Conservation (phyloP, 2,888 invertebrate genomes). For the Campoletis raptor region DNA sequence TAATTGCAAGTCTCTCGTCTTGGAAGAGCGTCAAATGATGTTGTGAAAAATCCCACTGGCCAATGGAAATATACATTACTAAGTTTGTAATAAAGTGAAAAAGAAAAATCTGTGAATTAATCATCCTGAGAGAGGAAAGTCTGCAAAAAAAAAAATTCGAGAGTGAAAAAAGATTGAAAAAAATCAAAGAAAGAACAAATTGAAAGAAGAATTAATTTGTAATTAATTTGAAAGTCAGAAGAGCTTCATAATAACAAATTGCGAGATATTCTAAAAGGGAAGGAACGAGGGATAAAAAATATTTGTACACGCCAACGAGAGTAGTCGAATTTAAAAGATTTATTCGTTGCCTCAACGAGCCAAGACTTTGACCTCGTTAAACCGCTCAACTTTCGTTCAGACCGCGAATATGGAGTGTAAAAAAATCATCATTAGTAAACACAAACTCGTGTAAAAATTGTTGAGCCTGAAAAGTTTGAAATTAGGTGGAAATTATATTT, state of each 20-base stretch:
- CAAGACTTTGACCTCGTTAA: constrained; percentile 23
- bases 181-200: not conserved
- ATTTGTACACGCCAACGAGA: constrained; percentile 10
- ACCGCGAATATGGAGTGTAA: not conserved
- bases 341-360: constrained; percentile 10
- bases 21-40: not conserved
- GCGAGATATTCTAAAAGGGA: not conserved
- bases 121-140: constrained; percentile 10
- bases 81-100: not conserved
- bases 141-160: constrained; percentile 12
- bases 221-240: constrained; percentile 43
- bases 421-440: not conserved
- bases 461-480: not conserved
- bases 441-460: not conserved
- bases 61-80: too few species aligned
- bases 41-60: not conserved
- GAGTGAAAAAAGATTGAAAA: not conserved
- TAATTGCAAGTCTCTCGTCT: not conserved
- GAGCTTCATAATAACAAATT: not conserved
- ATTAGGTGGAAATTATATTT: not conserved
- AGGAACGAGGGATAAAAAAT: not conserved
- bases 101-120: not conserved
- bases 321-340: not conserved
- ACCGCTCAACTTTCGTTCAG: not conserved
- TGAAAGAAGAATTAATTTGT: not conserved